Conservation (phyloP, 1,140 invertebrate species). For the Tribolium madens region DNA sequence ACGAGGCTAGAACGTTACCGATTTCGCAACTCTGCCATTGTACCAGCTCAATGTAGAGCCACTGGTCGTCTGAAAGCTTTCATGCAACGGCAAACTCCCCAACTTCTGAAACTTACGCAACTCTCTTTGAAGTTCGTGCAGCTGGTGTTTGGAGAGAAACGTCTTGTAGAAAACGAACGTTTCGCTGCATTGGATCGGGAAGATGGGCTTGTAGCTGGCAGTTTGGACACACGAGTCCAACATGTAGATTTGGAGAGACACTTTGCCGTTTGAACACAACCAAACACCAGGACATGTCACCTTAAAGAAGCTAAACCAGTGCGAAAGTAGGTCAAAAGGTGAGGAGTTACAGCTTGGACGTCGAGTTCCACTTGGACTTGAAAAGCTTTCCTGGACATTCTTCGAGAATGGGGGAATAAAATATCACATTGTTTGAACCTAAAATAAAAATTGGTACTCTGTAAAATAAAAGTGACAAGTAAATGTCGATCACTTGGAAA, state of each 20-base stretch:
- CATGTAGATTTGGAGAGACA: constrained; percentile 72
- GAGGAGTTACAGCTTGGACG: constrained; percentile 59
- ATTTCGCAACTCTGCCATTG: constrained; percentile 71
- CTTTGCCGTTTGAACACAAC: constrained; percentile 78
- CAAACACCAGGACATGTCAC: constrained; percentile 81
- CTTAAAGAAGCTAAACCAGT: constrained; percentile 65
- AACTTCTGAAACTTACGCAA: constrained; percentile 53
- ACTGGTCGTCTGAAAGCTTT: constrained; percentile 68
- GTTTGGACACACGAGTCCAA: constrained; percentile 74
- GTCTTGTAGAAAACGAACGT: constrained; percentile 76
- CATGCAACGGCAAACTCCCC: constrained; percentile 62
- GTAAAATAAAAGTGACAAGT: constrained; percentile 26
- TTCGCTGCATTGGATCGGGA: constrained; percentile 75
- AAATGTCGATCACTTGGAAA: constrained; percentile 6
- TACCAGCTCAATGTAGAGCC: constrained; percentile 73
- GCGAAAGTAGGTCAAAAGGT: constrained; percentile 15
- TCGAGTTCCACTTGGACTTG: constrained; percentile 62
- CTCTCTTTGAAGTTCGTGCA: constrained; percentile 64
- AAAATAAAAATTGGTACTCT: neutral
- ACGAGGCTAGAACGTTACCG: constrained; percentile 72
- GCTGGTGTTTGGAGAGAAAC: constrained; percentile 68
- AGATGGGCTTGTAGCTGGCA: constrained; percentile 69
- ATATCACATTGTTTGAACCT: constrained; percentile 29
- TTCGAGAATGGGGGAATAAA: neutral
- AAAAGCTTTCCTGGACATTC: constrained; percentile 56